Conservation (phyloP, 2,797 vertebrate genomes). For the Erethizon dorsatum region DNA sequence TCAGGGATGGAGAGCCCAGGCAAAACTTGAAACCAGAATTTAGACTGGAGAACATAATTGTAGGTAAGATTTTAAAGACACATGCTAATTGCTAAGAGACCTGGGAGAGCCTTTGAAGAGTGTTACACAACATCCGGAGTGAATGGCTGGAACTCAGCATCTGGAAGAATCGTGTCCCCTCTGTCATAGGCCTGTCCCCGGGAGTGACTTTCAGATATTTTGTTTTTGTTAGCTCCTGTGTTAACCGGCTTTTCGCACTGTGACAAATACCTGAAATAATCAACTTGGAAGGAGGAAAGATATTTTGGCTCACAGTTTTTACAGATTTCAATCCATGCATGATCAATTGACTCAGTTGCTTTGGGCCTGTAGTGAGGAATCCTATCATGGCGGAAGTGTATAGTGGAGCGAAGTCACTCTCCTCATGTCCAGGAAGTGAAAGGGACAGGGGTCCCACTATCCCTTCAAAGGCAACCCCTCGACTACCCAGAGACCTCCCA, state of each 20-base stretch:
- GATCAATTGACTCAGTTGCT: background rate
- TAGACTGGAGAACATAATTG: constrained; percentile 73
- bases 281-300: background rate
- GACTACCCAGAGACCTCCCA: background rate
- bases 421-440: background rate
- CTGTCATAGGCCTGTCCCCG: background rate
- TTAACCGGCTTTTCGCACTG: background rate
- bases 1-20: constrained; percentile 76
- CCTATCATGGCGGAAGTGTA: background rate
- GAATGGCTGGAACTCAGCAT: constrained; percentile 2
- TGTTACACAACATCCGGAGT: background rate
- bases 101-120: constrained; percentile 22
- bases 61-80: constrained; percentile 72
- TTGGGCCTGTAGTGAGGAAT: background rate
- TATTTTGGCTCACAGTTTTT: background rate
- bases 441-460: background rate
- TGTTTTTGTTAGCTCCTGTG: background rate
- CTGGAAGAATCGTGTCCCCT: constrained; percentile 12
- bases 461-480: background rate
- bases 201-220: constrained; percentile 12
- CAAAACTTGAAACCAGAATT: constrained; percentile 78
- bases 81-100: constrained; percentile 58
- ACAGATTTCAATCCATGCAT: background rate
- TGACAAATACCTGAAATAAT: background rate
- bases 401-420: background rate